A percentile compares a stretch with the other conserved stretches of the same genome.
Evolutionary conservation across 1,140 invertebrate species (phyloP).

Genomic region (Stegodyphus dumicola): DNA sequence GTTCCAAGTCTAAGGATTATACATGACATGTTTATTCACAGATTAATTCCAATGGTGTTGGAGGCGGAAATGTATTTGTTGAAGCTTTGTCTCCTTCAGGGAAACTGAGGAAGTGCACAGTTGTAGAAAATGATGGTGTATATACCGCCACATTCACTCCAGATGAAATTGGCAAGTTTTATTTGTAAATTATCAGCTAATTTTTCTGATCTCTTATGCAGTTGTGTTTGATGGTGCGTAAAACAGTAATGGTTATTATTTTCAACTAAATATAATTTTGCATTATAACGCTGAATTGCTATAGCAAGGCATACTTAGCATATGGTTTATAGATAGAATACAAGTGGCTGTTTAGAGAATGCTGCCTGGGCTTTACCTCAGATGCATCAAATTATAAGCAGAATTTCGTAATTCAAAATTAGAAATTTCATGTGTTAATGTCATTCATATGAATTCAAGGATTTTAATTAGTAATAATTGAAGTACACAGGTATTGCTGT

Average conservation of each 20-base stretch:
- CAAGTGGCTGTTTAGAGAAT: too few relatives aligned
- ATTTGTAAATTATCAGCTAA: slow-evolving; percentile 30
- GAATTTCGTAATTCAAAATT: too few relatives aligned
- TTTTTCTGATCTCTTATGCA: background rate
- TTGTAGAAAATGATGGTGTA: slow-evolving; percentile 78
- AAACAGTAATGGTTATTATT: background rate
- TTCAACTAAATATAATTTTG: slow-evolving; percentile 17
- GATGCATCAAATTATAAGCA: too few relatives aligned
- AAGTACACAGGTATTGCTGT: too few relatives aligned
- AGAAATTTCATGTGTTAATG: too few relatives aligned
- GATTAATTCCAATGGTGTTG: slow-evolving; percentile 75
- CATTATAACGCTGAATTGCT: background rate
- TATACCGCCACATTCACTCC: slow-evolving; percentile 96
- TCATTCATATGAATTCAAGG: too few relatives aligned
- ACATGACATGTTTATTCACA: slow-evolving; percentile 66
- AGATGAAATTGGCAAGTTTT: slow-evolving; percentile 83
- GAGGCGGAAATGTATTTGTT: slow-evolving; percentile 84
- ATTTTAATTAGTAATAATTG: too few relatives aligned
- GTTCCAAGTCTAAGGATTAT: too few relatives aligned
- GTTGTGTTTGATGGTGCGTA: background rate
- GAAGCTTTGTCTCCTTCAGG: slow-evolving; percentile 90
- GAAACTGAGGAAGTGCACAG: slow-evolving; percentile 78
- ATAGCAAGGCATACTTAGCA: too few relatives aligned
- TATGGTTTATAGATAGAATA: too few relatives aligned
- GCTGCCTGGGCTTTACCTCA: too few relatives aligned